Conservation (phyloP, 2,888 invertebrate species). For the Sminthurinus aureus region DNA sequence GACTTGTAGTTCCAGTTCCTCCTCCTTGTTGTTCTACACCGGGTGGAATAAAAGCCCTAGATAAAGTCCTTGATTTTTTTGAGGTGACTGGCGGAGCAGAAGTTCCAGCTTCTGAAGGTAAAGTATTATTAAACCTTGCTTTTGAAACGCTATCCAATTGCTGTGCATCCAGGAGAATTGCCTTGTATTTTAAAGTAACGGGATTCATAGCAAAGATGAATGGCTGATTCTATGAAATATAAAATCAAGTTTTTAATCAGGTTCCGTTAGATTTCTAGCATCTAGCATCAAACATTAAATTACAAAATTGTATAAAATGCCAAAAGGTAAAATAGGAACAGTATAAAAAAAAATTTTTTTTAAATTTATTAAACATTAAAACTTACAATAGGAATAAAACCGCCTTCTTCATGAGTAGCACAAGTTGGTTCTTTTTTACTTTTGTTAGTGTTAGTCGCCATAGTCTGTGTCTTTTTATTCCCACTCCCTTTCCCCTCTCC, state of each 20-base stretch:
- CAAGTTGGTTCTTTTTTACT: neutral
- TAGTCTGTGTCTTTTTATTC: neutral
- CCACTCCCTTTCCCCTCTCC: neutral
- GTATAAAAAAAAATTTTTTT: too few species aligned
- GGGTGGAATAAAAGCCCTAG: neutral
- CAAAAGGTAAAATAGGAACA: too few species aligned
- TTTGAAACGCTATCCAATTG: neutral
- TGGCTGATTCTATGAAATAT: neutral
- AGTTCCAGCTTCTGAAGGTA: neutral
- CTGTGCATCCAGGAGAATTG: slow-evolving; percentile 6
- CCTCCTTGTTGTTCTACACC: too few species aligned
- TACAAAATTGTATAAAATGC: too few species aligned
- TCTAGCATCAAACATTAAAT: too few species aligned
- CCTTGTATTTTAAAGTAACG: slow-evolving; percentile 17
- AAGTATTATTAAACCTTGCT: neutral
- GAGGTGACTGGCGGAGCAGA: neutral
- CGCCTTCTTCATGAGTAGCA: neutral
- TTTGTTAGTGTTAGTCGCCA: neutral
- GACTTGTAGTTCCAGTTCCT: neutral
- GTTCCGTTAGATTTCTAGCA: too few species aligned
- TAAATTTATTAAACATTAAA: too few species aligned
- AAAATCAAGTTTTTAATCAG: too few species aligned
- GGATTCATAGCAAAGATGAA: slow-evolving; percentile 14
- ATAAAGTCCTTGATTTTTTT: too few species aligned
- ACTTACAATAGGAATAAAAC: neutral